Evolutionary conservation across 2,797 vertebrate genomes (phyloP).

Genomic region (Eulemur coronatus): DNA sequence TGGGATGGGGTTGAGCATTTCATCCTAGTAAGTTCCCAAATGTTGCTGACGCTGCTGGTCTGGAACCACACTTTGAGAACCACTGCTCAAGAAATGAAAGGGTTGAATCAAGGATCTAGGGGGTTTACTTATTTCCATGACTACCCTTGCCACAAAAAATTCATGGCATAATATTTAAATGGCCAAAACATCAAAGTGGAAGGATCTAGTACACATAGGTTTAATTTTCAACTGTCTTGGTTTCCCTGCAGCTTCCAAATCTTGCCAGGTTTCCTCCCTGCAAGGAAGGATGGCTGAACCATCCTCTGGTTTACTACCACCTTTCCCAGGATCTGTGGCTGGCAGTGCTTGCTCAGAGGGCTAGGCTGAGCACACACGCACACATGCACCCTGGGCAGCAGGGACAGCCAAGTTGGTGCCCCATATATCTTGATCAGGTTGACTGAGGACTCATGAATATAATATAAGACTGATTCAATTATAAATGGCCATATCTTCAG

Average conservation of each 20-base stretch:
- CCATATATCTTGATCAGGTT: background rate
- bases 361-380: background rate
- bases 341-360: background rate
- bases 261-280: background rate
- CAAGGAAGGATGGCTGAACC: background rate
- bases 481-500: background rate
- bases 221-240: background rate
- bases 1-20: background rate
- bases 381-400: too few species aligned
- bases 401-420: background rate
- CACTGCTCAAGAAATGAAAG: background rate
- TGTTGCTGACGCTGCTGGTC: background rate
- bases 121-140: background rate
- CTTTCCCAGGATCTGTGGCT: background rate
- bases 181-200: background rate
- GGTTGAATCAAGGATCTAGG: background rate
- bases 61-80: background rate
- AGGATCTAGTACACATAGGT: background rate
- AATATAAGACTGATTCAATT: background rate
- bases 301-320: background rate
- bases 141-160: background rate
- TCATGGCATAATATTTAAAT: background rate
- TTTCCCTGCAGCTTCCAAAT: background rate
- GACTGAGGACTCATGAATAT: background rate
- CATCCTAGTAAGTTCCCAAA: background rate